Conservation (phyloP, 2,888 invertebrate genomes). For the Boloria selene region DNA sequence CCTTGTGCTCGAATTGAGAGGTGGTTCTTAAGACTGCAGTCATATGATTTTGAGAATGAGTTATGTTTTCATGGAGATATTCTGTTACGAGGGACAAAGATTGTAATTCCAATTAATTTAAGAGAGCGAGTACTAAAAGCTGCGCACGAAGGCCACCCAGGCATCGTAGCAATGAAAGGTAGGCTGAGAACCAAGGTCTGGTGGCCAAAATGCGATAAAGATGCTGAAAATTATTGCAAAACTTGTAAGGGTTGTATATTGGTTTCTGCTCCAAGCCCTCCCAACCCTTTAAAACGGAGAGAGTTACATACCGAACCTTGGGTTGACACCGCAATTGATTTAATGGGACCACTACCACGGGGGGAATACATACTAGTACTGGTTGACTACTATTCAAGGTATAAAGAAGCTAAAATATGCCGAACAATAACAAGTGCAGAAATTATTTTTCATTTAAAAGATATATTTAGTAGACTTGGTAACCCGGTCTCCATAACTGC, state of each 20-base stretch:
- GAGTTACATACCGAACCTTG: constrained; percentile 38
- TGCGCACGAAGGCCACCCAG: constrained; percentile 28
- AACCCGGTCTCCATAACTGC: background rate
- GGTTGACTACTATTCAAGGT: constrained; percentile 29
- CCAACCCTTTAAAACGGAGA: constrained; percentile 39
- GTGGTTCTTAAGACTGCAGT: constrained; percentile 49
- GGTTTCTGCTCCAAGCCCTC: constrained; percentile 25
- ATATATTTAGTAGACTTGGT: background rate
- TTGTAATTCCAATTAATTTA: constrained; percentile 37
- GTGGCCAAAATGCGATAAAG: constrained; percentile 41
- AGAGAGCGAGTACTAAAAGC: constrained; percentile 39
- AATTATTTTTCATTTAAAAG: constrained; percentile 10
- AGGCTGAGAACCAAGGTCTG: constrained; percentile 40
- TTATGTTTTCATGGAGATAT: constrained; percentile 35
- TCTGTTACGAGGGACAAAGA: constrained; percentile 36
- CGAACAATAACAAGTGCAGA: constrained; percentile 7
- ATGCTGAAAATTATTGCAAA: constrained; percentile 36
- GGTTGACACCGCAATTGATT: constrained; percentile 45
- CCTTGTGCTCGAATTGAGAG: constrained; percentile 51
- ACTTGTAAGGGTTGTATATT: constrained; percentile 40
- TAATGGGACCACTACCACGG: constrained; percentile 39
- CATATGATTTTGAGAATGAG: constrained; percentile 42
- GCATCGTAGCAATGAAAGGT: constrained; percentile 40
- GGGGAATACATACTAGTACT: constrained; percentile 25
- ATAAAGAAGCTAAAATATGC: constrained; percentile 34